Evolutionary conservation across 2,113 vertebrate genomes (phyloP).

Genomic region (Oriolus oriolus): DNA sequence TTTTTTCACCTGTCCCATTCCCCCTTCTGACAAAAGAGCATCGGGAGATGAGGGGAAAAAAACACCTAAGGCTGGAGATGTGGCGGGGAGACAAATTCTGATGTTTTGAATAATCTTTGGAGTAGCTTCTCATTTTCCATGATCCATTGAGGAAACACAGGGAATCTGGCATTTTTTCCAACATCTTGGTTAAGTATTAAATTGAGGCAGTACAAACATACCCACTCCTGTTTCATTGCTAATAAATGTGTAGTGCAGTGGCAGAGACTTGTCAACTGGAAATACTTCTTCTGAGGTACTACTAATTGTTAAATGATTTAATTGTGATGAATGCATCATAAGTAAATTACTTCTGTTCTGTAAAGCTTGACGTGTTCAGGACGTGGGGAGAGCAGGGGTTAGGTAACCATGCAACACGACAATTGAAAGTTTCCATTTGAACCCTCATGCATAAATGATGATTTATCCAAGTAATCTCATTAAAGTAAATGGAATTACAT

Average conservation of each 20-base stretch:
- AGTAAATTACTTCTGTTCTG: not conserved
- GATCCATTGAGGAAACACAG: not conserved
- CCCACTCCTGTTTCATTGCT: not conserved
- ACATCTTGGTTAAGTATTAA: not conserved
- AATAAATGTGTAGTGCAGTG: not conserved
- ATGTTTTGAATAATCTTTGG: not conserved
- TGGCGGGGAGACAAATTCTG: not conserved
- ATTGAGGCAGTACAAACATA: not conserved
- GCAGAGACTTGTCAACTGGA: not conserved
- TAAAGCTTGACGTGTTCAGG: not conserved
- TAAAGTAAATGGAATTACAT: not conserved
- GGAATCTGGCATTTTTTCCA: not conserved
- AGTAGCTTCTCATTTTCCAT: not conserved
- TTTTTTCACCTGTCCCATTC: not conserved
- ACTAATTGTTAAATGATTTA: conserved; percentile 2
- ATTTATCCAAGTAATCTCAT: not conserved
- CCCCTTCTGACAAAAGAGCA: not conserved
- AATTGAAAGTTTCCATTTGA: not conserved
- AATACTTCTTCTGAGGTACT: conserved; percentile 9
- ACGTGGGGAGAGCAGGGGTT: not conserved
- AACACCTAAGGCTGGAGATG: not conserved
- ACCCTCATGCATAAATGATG: not conserved
- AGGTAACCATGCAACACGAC: not conserved
- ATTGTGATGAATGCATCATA: not conserved
- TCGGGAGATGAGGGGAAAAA: not conserved